phyloP scores from a whole-genome alignment of 1,140 invertebrate species.

The Orius laevigatus region DNA sequence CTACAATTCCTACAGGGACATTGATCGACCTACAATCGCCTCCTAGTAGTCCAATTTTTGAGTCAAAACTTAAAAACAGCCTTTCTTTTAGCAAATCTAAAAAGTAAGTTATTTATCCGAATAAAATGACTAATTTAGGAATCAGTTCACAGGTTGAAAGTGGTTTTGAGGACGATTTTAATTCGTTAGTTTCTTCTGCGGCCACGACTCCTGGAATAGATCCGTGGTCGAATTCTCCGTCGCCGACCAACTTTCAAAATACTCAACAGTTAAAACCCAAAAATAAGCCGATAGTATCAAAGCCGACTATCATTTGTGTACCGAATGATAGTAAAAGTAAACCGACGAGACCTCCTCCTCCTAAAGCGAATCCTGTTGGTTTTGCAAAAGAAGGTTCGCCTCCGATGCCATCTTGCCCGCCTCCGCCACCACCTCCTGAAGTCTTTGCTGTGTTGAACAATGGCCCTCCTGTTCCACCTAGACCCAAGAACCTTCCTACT shows the following conservation, averaged over 20 bases:
- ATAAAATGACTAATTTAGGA: background rate
- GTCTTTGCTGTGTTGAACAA: slow-evolving; percentile 21
- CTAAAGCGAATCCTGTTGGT: background rate
- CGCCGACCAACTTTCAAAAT: too few species aligned
- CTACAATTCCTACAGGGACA: slow-evolving; percentile 21
- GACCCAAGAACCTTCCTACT: background rate
- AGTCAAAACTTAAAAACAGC: too few species aligned
- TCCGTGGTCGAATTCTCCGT: too few species aligned
- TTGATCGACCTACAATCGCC: slow-evolving; percentile 46
- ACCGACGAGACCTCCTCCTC: slow-evolving; percentile 16
- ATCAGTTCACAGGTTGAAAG: slow-evolving; percentile 45
- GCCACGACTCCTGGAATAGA: slow-evolving; percentile 16
- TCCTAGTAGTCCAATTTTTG: slow-evolving; percentile 23
- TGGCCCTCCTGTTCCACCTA: slow-evolving; percentile 16
- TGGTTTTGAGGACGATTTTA: slow-evolving; percentile 60
- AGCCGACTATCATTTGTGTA: too few species aligned
- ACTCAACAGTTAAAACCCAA: too few species aligned
- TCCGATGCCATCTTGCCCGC: slow-evolving; percentile 58
- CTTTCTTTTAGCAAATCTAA: too few species aligned
- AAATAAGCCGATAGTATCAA: too few species aligned
- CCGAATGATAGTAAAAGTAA: too few species aligned
- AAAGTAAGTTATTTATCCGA: too few species aligned
- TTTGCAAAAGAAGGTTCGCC: slow-evolving; percentile 31
- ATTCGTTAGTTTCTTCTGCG: slow-evolving; percentile 29
- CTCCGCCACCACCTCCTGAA: slow-evolving; percentile 47